Conservation (phyloP, 2,797 vertebrate species). For the Rhincodon typus region DNA sequence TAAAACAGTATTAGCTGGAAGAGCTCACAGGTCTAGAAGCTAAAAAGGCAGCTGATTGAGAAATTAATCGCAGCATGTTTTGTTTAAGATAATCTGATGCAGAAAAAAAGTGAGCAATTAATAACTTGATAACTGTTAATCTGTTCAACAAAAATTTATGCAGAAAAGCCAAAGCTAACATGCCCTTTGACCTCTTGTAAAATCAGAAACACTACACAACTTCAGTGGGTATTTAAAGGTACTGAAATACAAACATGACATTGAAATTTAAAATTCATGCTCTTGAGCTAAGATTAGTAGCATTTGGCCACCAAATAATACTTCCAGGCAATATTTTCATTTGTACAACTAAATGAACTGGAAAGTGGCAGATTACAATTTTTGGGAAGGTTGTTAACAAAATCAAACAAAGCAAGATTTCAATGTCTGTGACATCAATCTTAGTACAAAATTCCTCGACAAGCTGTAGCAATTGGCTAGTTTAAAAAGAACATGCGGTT, state of each 20-base stretch:
- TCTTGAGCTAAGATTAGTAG: not conserved
- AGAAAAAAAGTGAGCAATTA: not conserved
- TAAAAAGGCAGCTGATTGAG: not conserved
- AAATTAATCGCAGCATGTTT: not conserved
- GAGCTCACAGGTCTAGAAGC: not conserved
- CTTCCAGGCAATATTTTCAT: constrained; percentile 9
- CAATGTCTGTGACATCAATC: not conserved
- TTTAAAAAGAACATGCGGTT: not conserved
- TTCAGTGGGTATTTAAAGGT: not conserved
- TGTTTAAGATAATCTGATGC: not conserved
- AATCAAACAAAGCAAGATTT: not conserved
- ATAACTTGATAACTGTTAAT: not conserved
- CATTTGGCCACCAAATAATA: not conserved
- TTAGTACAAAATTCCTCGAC: not conserved
- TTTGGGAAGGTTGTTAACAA: not conserved
- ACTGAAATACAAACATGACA: not conserved
- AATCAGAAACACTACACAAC: not conserved
- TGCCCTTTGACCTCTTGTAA: not conserved
- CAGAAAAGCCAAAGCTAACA: not conserved
- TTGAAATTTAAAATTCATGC: not conserved
- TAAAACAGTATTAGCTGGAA: not conserved
- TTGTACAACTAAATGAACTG: not conserved
- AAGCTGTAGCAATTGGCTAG: not conserved
- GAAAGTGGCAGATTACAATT: not conserved
- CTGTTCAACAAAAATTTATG: not conserved